Base-by-base conservation (phyloP, 2,888 invertebrate species). In the Andrena flavipes region DNA sequence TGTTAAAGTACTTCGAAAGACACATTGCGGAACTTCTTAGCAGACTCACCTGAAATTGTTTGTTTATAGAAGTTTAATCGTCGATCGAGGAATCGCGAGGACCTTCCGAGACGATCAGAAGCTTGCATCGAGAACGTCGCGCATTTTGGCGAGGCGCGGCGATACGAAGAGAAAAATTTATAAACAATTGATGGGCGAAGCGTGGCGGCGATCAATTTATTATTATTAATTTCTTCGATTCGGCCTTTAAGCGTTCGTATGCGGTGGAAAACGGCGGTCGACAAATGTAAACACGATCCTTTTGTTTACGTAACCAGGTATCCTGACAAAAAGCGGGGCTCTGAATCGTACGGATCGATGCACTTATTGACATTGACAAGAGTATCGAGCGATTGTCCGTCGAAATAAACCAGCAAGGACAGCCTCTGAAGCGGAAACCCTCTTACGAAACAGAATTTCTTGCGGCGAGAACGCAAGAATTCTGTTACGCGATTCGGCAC, bases 391-490 rank as follows among this genome's bases (percentile, higher is more conserved):
- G 65, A 56, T 56, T 56, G 29, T 6, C 35, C 62, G 71, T 54
- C 72, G 74, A 65, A 69, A 81, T 56, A 70, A 56, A 26, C 60
- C 51, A 35, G 77, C 77, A 84, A 82, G 83, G 83, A 71, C 83
- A 69, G 54, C 2, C 70, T 23, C 13, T 10, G 80, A 70, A 75
- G 75, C 70, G 75, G 80, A 80, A 75, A 80, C 62, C 20, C 30
- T 79, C 65, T 82, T 80, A 67, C 74, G 80, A 81, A 81, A 81
- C 73, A 60, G 80, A 81, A 81, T 81, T 82, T 70, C 82, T 82
- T 74, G 26, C 29, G 65, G 26, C 23, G 65, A 42, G 68, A 62
- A 74, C 49, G 74, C 60, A 48, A 65, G 54, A 70, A 74, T 81
- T 75, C 54, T 59, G 67, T 75, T 68, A 76, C 75, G 76, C 69